Evolutionary conservation across 2,888 invertebrate genomes (phyloP).

Genomic region (Leptopterna dolabrata): DNA sequence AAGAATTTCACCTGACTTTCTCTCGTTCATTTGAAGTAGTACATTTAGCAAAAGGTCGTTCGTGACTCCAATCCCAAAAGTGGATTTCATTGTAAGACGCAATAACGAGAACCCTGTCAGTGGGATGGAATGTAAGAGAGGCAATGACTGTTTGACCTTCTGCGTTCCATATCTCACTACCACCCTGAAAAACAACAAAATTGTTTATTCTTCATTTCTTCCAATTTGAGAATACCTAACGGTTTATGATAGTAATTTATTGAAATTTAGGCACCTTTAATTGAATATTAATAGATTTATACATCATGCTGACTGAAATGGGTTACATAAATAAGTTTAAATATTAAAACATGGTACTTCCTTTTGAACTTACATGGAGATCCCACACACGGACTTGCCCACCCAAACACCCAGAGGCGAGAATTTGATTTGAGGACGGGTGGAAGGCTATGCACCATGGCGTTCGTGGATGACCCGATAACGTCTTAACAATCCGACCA

Average conservation of each 20-base stretch:
- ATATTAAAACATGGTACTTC: too few species aligned
- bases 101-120: conserved; percentile 83
- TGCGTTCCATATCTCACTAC: conserved; percentile 85
- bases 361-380: conserved; percentile 71
- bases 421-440: conserved; percentile 83
- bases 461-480: conserved; percentile 86
- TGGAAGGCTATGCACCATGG: conserved; percentile 94
- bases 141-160: conserved; percentile 81
- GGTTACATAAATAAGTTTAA: too few species aligned
- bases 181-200: conserved; percentile 73
- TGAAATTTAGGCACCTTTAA: too few species aligned
- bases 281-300: too few species aligned
- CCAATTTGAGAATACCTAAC: neutral
- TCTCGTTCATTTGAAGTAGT: conserved; percentile 81
- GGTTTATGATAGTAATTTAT: neutral
- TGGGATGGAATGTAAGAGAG: conserved; percentile 88
- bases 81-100: conserved; percentile 86
- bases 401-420: conserved; percentile 88
- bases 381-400: conserved; percentile 94
- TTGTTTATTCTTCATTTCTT: too few species aligned
- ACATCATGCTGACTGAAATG: too few species aligned
- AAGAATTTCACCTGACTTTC: conserved; percentile 76
- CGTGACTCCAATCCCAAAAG: conserved; percentile 90
- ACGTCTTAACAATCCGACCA: conserved; percentile 80
- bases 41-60: conserved; percentile 80